Conservation (phyloP, 2,797 vertebrate genomes). For the Brachyalestes nurse region DNA sequence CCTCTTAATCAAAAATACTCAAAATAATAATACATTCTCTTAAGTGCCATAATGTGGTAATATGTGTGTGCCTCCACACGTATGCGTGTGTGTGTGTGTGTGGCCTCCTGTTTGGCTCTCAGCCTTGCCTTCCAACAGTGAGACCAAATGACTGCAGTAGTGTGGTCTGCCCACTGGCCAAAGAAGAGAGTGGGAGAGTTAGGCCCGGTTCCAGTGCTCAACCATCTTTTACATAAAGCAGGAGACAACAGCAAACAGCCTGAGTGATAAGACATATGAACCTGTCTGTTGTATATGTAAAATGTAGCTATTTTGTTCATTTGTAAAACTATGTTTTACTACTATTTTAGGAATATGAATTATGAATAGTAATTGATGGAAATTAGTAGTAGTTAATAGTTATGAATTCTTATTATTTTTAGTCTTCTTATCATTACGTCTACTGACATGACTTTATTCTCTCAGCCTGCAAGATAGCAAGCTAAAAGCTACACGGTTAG, state of each 20-base stretch:
- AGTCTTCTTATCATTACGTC: too few species aligned
- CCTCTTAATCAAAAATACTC: conserved; percentile 51
- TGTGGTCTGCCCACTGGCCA: conserved; percentile 47
- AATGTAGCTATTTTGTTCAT: neutral
- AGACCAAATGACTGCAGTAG: conserved; percentile 52
- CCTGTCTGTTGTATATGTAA: neutral
- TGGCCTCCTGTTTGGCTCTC: conserved; percentile 49
- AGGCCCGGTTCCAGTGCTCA: conserved; percentile 24
- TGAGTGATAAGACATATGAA: neutral
- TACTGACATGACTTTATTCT: too few species aligned
- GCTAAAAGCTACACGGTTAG: too few species aligned
- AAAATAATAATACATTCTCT: conserved; percentile 43
- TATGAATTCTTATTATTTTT: too few species aligned
- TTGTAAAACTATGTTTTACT: too few species aligned
- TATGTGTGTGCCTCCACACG: conserved; percentile 17
- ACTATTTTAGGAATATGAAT: too few species aligned
- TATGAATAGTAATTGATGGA: too few species aligned
- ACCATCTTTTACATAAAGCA: conserved; percentile 34
- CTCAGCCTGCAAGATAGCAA: too few species aligned
- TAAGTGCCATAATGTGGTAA: conserved; percentile 31
- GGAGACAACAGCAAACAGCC: neutral
- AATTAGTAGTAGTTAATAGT: too few species aligned
- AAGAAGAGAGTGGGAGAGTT: conserved; percentile 28
- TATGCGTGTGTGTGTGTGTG: conserved; percentile 28
- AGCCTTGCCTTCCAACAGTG: conserved; percentile 45